Percentiles rank a stretch among this genome's conserved stretches.
phyloP scores from a whole-genome alignment of 35 echinoderm and acorn worm species.

The Ptychodera flava region DNA sequence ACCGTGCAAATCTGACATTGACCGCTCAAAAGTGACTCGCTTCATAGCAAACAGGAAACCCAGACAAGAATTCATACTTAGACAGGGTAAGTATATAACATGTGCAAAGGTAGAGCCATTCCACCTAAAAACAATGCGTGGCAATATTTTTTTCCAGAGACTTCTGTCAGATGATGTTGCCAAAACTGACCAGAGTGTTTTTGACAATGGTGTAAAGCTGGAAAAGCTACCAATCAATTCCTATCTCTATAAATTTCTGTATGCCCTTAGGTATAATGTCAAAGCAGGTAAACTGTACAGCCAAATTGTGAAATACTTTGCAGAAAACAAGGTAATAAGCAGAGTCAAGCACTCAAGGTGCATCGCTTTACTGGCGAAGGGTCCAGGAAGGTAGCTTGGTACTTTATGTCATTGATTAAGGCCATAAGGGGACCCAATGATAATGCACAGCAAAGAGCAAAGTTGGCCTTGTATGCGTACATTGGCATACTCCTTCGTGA shows the following conservation, averaged over 20 bases:
- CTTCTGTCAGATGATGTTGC: background rate
- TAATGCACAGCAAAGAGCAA: too few relatives aligned
- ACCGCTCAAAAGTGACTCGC: background rate
- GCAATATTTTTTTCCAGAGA: background rate
- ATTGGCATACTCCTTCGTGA: too few relatives aligned
- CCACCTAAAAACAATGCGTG: background rate
- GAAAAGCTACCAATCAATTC: background rate
- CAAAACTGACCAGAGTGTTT: background rate
- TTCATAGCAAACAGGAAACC: background rate
- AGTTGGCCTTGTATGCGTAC: too few relatives aligned
- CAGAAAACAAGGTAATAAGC: background rate
- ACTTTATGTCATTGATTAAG: too few relatives aligned
- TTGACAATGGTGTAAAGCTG: background rate
- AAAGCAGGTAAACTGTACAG: background rate
- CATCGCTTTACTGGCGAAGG: background rate
- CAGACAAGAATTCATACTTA: background rate
- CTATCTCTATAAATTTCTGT: background rate
- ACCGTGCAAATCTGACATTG: too few relatives aligned
- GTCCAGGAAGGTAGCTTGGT: background rate
- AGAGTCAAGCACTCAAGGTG: background rate
- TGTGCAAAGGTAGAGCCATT: background rate
- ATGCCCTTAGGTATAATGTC: background rate
- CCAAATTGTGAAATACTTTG: constrained; percentile 1
- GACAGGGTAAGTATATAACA: background rate
- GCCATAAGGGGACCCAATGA: too few relatives aligned